These are phyloP conservation scores for Microhierax caerulescens DNA, from an alignment of 2,797 vertebrate species.

Conservation along the genomic window DNA sequence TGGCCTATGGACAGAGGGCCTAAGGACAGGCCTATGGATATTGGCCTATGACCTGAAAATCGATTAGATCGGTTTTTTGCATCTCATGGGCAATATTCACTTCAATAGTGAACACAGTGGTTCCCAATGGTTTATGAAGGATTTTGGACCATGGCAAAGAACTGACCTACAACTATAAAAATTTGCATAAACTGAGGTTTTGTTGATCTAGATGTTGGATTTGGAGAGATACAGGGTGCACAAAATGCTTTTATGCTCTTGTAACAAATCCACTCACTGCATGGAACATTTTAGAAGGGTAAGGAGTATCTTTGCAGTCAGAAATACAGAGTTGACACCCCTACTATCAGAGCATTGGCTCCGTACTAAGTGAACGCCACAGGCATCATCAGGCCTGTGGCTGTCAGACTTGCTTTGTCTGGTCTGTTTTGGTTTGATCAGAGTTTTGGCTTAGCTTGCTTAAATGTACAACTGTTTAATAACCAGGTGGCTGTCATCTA, in stretches of 20 bases:
- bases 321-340: not conserved
- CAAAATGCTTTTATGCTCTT: not conserved
- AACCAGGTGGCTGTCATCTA: not conserved
- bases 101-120: not conserved
- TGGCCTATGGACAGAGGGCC: not conserved
- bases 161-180: not conserved
- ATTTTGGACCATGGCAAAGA: not conserved
- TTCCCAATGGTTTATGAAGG: not conserved
- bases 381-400: not conserved
- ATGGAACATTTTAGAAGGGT: not conserved
- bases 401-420: not conserved
- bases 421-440: not conserved
- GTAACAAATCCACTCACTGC: not conserved
- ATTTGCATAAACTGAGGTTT: not conserved
- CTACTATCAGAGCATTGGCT: not conserved
- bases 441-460: not conserved
- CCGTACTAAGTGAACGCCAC: not conserved
- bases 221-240: not conserved
- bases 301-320: not conserved
- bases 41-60: not conserved
- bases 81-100: not conserved
- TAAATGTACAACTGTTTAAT: not conserved
- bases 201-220: not conserved
- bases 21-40: too few species aligned
- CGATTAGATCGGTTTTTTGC: not conserved